Evolutionary conservation across 2,888 invertebrate species (phyloP).

Genomic region (Pasiphila rectangulata): DNA sequence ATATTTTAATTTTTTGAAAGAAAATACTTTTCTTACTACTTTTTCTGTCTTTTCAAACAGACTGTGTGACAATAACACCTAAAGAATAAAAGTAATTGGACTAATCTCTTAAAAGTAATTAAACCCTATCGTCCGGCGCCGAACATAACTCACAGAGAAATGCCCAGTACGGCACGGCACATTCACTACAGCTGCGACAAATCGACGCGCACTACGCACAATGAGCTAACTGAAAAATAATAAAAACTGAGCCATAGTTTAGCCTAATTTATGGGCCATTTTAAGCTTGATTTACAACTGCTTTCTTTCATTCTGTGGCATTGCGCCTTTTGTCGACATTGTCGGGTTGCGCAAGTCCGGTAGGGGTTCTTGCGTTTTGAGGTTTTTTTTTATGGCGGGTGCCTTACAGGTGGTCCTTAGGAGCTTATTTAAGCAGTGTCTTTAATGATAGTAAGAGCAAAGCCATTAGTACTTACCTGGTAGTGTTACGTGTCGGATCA

Average conservation of each 20-base stretch:
- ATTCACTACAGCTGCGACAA: slow-evolving; percentile 42
- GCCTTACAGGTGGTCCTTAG: slow-evolving; percentile 10
- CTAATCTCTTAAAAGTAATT: not conserved
- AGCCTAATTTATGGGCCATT: slow-evolving; percentile 61
- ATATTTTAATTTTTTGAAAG: too few species aligned
- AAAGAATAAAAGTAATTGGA: too few species aligned
- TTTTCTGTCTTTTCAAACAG: too few species aligned
- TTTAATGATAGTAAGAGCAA: too few species aligned
- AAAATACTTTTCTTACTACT: too few species aligned
- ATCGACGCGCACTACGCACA: slow-evolving; percentile 41
- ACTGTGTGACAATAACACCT: too few species aligned
- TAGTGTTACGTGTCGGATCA: too few species aligned
- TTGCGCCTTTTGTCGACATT: slow-evolving; percentile 28
- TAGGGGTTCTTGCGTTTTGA: slow-evolving; percentile 8
- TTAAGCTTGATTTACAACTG: slow-evolving; percentile 54
- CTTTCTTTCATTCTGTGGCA: slow-evolving; percentile 28
- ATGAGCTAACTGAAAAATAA: slow-evolving; percentile 39
- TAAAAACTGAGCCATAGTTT: slow-evolving; percentile 61
- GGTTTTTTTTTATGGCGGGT: slow-evolving; percentile 13
- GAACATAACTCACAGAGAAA: not conserved
- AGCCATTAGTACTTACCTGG: too few species aligned
- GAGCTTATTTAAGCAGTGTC: not conserved
- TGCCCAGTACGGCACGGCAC: not conserved
- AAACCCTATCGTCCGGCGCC: not conserved
- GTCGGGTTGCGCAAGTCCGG: slow-evolving; percentile 28